Evolutionary conservation across 2,797 vertebrate species (phyloP).

Genomic region (Microhierax caerulescens): DNA sequence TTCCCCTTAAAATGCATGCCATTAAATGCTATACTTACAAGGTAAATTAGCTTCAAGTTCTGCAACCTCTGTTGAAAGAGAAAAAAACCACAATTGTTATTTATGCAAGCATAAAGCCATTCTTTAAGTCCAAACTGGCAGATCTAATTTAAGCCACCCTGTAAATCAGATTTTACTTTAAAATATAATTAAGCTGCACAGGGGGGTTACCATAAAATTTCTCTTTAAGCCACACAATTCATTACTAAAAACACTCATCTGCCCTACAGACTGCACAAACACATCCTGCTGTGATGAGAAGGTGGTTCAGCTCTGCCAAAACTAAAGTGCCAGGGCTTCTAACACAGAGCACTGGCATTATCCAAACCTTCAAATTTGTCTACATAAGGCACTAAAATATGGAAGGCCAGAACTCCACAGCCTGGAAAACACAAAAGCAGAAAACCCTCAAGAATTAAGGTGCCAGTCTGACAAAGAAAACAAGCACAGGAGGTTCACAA

Average conservation of each 20-base stretch:
- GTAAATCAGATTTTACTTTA: not conserved
- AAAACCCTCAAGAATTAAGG: not conserved
- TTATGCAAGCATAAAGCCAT: not conserved
- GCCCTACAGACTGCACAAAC: not conserved
- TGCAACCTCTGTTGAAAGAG: slow-evolving; percentile 88
- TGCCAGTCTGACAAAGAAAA: not conserved
- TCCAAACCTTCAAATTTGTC: not conserved
- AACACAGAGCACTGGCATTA: not conserved
- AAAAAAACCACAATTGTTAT: slow-evolving; percentile 40
- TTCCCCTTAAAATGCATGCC: not conserved
- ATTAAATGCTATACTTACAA: slow-evolving; percentile 83
- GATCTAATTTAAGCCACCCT: not conserved
- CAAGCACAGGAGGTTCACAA: not conserved
- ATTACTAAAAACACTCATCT: not conserved
- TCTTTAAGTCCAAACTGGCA: not conserved
- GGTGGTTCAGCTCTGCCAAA: not conserved
- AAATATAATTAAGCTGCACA: not conserved
- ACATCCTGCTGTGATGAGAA: not conserved
- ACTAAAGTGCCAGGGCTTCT: not conserved
- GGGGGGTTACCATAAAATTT: not conserved
- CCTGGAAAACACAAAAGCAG: not conserved
- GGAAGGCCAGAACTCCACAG: not conserved
- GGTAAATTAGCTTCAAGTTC: slow-evolving; percentile 95
- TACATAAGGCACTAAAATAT: not conserved
- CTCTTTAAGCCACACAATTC: not conserved